Percentiles rank a stretch among this genome's conserved stretches.
Conservation (phyloP, 2,888 invertebrate genomes). For the Abrostola triplasia region DNA sequence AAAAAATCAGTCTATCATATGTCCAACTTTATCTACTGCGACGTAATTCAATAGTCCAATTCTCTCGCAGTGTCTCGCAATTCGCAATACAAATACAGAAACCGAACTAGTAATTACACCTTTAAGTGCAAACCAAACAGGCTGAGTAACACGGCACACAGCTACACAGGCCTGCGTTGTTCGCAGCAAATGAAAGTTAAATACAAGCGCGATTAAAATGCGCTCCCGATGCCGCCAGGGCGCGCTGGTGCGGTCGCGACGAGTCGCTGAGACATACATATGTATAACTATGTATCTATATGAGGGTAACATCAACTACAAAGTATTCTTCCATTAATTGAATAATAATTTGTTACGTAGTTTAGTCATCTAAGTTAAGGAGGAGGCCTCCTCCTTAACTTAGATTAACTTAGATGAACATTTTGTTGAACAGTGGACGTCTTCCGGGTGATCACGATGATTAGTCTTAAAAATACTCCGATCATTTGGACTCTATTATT, state of each 20-base stretch:
- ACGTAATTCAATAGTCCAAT: neutral
- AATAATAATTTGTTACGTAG: too few species aligned
- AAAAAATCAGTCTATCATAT: too few species aligned
- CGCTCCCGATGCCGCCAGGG: slow-evolving; percentile 19
- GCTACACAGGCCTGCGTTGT: slow-evolving; percentile 26
- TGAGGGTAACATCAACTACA: neutral
- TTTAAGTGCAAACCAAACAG: slow-evolving; percentile 53
- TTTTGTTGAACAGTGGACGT: too few species aligned
- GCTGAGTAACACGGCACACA: slow-evolving; percentile 34
- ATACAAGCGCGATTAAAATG: slow-evolving; percentile 68
- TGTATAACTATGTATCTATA: neutral
- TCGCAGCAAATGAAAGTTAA: slow-evolving; percentile 67
- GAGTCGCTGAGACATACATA: neutral
- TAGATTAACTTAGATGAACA: too few species aligned
- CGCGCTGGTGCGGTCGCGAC: slow-evolving; percentile 30
- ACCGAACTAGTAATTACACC: slow-evolving; percentile 25
- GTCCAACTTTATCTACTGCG: too few species aligned
- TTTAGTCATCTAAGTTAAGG: too few species aligned
- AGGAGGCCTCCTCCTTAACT: too few species aligned
- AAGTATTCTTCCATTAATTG: too few species aligned
- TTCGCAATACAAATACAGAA: slow-evolving; percentile 7
- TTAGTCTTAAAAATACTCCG: too few species aligned
- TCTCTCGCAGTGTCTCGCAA: neutral
- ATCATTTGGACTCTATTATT: too few species aligned
- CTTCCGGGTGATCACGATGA: too few species aligned